Evolutionary conservation across 2,797 vertebrate genomes (phyloP).

Genomic region (Aeoliscus strigatus): DNA sequence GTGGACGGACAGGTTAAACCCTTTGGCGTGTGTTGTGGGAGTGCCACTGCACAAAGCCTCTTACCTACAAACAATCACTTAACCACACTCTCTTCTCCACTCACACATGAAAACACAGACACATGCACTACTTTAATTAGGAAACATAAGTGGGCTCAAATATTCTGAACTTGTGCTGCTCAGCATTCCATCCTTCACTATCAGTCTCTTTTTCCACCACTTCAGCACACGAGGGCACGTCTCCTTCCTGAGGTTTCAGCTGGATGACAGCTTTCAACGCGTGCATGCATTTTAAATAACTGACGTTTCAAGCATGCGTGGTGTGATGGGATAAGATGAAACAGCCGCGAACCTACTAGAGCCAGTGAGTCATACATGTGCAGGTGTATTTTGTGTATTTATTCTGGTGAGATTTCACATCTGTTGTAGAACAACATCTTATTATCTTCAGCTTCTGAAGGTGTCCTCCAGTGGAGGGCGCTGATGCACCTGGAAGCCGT

Average conservation of each 20-base stretch:
- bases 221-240: slow-evolving; percentile 23
- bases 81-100: slow-evolving; percentile 1
- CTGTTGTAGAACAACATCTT: too few species aligned
- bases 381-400: too few species aligned
- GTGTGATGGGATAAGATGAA: neutral
- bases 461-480: slow-evolving; percentile 60
- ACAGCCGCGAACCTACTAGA: too few species aligned
- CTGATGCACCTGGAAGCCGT: slow-evolving; percentile 26
- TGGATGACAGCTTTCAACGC: slow-evolving; percentile 22
- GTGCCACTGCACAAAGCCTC: slow-evolving; percentile 31
- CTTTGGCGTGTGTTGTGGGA: slow-evolving; percentile 24
- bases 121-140: neutral
- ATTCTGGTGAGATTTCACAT: too few species aligned
- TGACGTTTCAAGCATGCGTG: neutral
- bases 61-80: slow-evolving; percentile 20
- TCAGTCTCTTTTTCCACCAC: slow-evolving; percentile 54
- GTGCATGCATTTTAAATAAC: neutral
- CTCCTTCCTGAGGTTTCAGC: slow-evolving; percentile 48
- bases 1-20: slow-evolving; percentile 48
- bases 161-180: slow-evolving; percentile 29
- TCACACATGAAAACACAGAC: slow-evolving; percentile 7
- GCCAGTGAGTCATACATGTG: too few species aligned
- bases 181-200: slow-evolving; percentile 25
- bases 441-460: too few species aligned
- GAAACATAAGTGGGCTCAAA: slow-evolving; percentile 25